phyloP scores from a whole-genome alignment of 2,888 invertebrate species.

The Bugulina stolonifera region DNA sequence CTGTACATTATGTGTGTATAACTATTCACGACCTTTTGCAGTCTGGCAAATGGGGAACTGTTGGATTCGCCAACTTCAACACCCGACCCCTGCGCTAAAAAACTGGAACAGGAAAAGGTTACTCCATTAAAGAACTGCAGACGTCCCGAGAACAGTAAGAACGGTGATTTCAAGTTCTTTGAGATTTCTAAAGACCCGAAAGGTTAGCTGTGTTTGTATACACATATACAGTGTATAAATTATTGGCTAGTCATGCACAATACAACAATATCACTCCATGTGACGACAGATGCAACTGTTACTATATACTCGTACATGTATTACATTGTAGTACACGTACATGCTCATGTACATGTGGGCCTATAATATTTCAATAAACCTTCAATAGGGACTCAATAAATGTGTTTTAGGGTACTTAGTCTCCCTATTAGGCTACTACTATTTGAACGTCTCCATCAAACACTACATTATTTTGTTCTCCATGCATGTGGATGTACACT shows the following conservation, averaged over 20 bases:
- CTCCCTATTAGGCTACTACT: too few species aligned
- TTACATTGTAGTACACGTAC: too few species aligned
- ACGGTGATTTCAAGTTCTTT: not conserved
- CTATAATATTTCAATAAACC: too few species aligned
- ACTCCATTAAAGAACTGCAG: conserved; percentile 14
- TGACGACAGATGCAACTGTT: too few species aligned
- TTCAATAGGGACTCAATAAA: too few species aligned
- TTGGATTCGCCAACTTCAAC: not conserved
- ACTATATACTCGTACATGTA: too few species aligned
- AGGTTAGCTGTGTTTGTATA: not conserved
- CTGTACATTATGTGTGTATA: too few species aligned
- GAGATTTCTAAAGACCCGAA: not conserved
- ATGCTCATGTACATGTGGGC: too few species aligned
- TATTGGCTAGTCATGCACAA: not conserved
- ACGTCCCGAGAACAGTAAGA: not conserved
- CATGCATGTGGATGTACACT: too few species aligned
- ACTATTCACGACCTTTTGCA: not conserved
- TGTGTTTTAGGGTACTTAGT: too few species aligned
- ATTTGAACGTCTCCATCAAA: too few species aligned
- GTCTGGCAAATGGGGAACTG: not conserved
- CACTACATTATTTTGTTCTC: too few species aligned
- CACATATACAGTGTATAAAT: not conserved
- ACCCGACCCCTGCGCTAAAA: not conserved
- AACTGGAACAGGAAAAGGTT: not conserved
- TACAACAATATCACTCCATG: not conserved